These are phyloP conservation scores for Canis aureus DNA, from an alignment of 2,113 vertebrate genomes.

Conservation along the genomic window DNA sequence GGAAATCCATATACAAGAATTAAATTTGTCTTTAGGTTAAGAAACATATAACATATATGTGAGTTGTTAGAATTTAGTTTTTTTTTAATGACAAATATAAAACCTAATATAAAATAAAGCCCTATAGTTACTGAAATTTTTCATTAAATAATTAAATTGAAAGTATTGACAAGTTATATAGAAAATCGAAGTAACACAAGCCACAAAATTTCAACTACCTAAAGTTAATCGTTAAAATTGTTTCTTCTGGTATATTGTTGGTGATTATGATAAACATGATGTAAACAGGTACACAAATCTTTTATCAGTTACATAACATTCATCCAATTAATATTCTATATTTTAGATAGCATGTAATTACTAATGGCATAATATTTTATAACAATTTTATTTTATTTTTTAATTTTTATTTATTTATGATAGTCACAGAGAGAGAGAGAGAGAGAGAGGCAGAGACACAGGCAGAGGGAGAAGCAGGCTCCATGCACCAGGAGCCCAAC, in stretches of 20 bases:
- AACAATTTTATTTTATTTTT: not conserved
- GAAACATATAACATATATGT: not conserved
- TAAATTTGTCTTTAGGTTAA: not conserved
- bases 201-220: not conserved
- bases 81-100: not conserved
- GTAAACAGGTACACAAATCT: not conserved
- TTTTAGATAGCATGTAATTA: not conserved
- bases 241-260: not conserved
- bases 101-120: not conserved
- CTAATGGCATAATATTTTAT: not conserved
- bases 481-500: no score
- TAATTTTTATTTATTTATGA: no score
- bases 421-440: no score
- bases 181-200: not conserved
- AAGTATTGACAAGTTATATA: not conserved
- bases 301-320: not conserved
- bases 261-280: not conserved
- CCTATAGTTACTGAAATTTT: not conserved
- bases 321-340: not conserved
- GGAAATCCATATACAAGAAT: not conserved
- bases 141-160: not conserved
- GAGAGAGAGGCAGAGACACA: no score
- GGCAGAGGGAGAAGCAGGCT: no score
- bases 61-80: not conserved
- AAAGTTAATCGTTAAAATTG: not conserved